These are phyloP conservation scores for Ceratina australensis DNA, from an alignment of 1,140 invertebrate genomes.

Conservation along the genomic window DNA sequence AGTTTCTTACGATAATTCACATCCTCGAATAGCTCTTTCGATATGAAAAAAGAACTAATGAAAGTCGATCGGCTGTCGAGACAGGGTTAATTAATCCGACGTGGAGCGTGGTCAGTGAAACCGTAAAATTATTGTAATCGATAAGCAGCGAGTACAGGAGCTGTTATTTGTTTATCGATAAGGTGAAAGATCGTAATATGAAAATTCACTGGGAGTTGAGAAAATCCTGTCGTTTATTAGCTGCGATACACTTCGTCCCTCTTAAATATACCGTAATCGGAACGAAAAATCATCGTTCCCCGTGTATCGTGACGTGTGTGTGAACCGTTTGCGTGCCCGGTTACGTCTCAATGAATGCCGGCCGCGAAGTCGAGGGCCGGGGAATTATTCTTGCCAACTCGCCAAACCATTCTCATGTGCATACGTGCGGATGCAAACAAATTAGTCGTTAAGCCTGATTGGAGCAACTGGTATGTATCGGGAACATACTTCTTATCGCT, in stretches of 20 bases:
- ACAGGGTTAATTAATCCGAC: constrained; percentile 57
- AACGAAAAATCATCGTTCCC: constrained; percentile 41
- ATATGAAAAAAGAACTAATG: too few species aligned
- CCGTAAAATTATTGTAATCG: constrained; percentile 17
- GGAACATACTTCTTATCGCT: too few species aligned
- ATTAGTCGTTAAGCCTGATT: constrained; percentile 14
- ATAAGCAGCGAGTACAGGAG: not conserved
- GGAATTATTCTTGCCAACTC: constrained; percentile 28
- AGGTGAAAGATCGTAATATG: not conserved
- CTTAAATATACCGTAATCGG: constrained; percentile 36
- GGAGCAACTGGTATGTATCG: too few species aligned
- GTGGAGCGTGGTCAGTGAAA: constrained; percentile 56
- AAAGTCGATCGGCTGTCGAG: too few species aligned
- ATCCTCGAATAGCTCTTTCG: constrained; percentile 42
- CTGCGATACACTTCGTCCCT: constrained; percentile 29
- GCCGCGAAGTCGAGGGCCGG: constrained; percentile 43
- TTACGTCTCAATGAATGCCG: constrained; percentile 60
- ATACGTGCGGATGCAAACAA: constrained; percentile 24
- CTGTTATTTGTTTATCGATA: not conserved
- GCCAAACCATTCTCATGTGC: not conserved
- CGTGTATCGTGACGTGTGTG: constrained; percentile 41
- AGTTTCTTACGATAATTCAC: constrained; percentile 50
- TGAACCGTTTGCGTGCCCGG: constrained; percentile 55
- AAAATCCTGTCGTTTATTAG: constrained; percentile 36
- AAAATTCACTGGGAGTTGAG: not conserved